Percentiles rank a stretch among this genome's conserved stretches.
Conservation (phyloP, 2,113 vertebrate genomes). For the Pyxicephalus adspersus region DNA sequence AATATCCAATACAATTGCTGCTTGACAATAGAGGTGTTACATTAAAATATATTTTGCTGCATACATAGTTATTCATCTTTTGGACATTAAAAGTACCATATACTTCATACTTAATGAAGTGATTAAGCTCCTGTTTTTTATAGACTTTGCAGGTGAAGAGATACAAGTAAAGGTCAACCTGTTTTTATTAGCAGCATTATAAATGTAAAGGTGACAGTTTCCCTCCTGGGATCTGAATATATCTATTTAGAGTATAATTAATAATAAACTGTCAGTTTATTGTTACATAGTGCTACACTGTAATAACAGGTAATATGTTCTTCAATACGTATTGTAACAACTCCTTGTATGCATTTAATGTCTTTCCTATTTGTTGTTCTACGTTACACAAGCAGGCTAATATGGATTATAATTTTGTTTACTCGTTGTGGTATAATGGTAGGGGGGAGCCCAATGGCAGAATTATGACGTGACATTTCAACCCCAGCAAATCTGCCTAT, state of each 20-base stretch:
- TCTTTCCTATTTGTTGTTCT: no score
- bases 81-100: not conserved
- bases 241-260: conserved; percentile 74
- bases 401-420: no score
- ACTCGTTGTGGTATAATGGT: no score
- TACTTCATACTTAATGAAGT: conserved; percentile 48
- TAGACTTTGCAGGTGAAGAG: conserved; percentile 65
- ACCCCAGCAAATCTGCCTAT: no score
- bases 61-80: conserved; percentile 1
- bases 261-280: conserved; percentile 63
- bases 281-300: not conserved
- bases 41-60: not conserved
- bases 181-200: conserved; percentile 67
- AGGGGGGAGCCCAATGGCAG: no score
- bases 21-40: no score
- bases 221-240: conserved; percentile 65
- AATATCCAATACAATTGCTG: no score
- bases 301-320: not conserved
- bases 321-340: no score
- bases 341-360: no score
- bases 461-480: no score
- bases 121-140: conserved; percentile 67
- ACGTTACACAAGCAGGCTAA: no score
- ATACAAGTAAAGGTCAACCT: conserved; percentile 70
- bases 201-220: conserved; percentile 66